phyloP scores from a whole-genome alignment of 2,888 invertebrate species.

The Corbicula japonica region DNA sequence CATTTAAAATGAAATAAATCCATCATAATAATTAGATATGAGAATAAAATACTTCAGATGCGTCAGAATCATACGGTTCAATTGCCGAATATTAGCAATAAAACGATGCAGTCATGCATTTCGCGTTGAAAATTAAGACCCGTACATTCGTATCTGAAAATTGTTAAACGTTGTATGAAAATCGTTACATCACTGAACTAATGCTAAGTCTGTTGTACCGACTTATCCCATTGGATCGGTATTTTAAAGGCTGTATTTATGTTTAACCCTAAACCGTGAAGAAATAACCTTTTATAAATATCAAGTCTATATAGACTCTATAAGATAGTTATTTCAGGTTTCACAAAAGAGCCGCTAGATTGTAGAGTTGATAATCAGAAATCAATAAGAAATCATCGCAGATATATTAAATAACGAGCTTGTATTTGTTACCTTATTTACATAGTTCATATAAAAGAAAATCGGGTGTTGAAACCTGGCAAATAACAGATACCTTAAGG shows the following conservation, averaged over 20 bases:
- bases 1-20: too few relatives aligned
- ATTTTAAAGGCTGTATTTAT: constrained; percentile 24
- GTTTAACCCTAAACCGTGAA: constrained; percentile 31
- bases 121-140: too few relatives aligned
- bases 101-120: too few relatives aligned
- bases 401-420: background rate
- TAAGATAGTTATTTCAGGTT: constrained; percentile 10
- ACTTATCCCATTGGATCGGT: background rate
- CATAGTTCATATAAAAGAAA: background rate
- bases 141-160: too few relatives aligned
- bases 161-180: too few relatives aligned
- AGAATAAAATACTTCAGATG: too few relatives aligned
- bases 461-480: background rate
- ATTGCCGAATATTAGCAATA: too few relatives aligned
- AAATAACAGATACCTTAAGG: background rate
- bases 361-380: constrained; percentile 17
- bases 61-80: too few relatives aligned
- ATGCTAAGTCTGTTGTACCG: constrained; percentile 14
- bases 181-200: too few relatives aligned
- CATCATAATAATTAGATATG: too few relatives aligned
- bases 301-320: constrained; percentile 3
- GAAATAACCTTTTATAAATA: constrained; percentile 26
- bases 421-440: background rate
- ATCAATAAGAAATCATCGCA: constrained; percentile 31
- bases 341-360: background rate